These are phyloP conservation scores for Gephyroberyx darwinii DNA, from an alignment of 2,797 vertebrate species.

Conservation along the genomic window DNA sequence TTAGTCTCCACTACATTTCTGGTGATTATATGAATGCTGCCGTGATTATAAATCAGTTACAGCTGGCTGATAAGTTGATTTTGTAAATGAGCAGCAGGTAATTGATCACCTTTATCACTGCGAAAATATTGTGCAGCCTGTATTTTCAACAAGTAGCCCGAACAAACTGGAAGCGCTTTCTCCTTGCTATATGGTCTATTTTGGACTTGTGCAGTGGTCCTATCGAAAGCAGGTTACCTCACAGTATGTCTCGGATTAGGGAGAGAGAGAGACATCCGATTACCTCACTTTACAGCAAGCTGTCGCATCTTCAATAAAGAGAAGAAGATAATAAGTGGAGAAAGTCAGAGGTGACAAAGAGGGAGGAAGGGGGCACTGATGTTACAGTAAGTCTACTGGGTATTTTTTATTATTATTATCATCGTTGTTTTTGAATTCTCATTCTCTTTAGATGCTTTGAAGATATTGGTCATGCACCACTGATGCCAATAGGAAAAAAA, in stretches of 20 bases:
- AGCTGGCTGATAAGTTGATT: neutral
- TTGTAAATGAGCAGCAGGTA: neutral
- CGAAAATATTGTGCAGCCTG: neutral
- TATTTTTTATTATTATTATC: neutral
- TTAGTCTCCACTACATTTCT: neutral
- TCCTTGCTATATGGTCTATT: neutral
- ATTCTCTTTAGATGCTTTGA: neutral
- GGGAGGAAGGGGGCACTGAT: neutral
- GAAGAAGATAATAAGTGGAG: slow-evolving; percentile 49
- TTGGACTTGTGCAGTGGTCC: slow-evolving; percentile 43
- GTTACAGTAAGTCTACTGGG: slow-evolving; percentile 4
- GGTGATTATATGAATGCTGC: neutral
- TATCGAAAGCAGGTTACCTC: slow-evolving; percentile 55
- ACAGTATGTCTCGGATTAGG: slow-evolving; percentile 70
- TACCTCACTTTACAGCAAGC: slow-evolving; percentile 75
- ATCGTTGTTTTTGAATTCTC: neutral
- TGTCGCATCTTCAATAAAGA: slow-evolving; percentile 58
- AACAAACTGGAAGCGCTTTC: neutral
- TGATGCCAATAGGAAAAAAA: no score
- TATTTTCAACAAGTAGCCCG: slow-evolving; percentile 66
- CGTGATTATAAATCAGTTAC: neutral
- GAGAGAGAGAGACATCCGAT: slow-evolving; percentile 77
- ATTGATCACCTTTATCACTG: neutral
- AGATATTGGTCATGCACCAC: no score
- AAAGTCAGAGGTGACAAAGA: slow-evolving; percentile 71